Conservation (phyloP, 2,888 invertebrate species). For the Neoaliturus tenellus region DNA sequence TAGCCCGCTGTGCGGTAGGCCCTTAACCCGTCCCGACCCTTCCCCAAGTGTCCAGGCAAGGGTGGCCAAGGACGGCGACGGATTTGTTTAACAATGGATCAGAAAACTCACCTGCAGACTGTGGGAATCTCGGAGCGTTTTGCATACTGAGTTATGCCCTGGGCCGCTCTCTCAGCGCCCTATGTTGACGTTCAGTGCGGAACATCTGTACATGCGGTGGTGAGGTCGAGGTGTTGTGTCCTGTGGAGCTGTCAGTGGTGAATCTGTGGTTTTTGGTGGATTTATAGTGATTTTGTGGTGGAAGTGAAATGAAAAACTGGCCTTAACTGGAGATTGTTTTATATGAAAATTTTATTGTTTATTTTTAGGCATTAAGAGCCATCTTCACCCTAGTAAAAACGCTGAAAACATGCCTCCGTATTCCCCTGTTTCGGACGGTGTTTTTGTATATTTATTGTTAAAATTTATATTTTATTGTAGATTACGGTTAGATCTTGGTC, state of each 20-base stretch:
- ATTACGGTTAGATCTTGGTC: too few species aligned
- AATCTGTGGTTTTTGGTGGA: neutral
- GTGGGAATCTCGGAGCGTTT: constrained; percentile 4
- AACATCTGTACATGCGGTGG: neutral
- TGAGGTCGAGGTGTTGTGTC: neutral
- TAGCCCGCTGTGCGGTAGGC: too few species aligned
- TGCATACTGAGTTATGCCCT: constrained; percentile 32
- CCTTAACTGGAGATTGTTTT: too few species aligned
- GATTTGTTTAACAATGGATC: constrained; percentile 22
- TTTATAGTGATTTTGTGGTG: neutral
- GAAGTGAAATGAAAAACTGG: too few species aligned
- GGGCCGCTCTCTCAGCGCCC: neutral
- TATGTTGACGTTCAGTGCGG: neutral
- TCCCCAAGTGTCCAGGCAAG: neutral
- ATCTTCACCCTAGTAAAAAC: too few species aligned
- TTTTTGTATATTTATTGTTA: too few species aligned
- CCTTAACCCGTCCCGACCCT: too few species aligned
- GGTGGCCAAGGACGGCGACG: constrained; percentile 16
- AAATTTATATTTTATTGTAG: too few species aligned
- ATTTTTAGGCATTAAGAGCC: too few species aligned
- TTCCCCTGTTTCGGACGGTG: too few species aligned
- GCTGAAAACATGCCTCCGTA: too few species aligned
- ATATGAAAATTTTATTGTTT: too few species aligned
- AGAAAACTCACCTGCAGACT: neutral
- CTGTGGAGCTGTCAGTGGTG: neutral